Evolutionary conservation across 1,140 invertebrate genomes (phyloP).

Genomic region (Sarcophaga bullata): DNA sequence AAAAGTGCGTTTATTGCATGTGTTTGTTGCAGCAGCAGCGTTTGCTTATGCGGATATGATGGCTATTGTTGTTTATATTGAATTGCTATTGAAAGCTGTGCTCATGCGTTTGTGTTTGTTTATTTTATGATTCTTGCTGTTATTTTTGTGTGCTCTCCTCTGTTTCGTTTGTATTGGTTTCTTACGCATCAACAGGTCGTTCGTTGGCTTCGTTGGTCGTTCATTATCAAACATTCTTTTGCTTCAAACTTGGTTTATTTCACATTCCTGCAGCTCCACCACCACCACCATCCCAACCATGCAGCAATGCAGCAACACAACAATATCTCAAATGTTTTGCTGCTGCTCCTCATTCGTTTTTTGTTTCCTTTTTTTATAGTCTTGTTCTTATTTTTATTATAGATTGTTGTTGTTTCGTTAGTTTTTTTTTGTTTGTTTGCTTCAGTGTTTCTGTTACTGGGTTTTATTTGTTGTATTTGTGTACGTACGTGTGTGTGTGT

Average conservation of each 20-base stretch:
- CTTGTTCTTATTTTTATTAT: not conserved
- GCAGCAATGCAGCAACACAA: not conserved
- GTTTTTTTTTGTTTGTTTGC: not conserved
- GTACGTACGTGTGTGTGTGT: not conserved
- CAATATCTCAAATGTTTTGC: not conserved
- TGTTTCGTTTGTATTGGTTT: not conserved
- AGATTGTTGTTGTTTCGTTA: not conserved
- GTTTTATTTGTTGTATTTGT: not conserved
- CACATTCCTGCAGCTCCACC: not conserved
- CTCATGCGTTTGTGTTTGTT: conserved; percentile 15
- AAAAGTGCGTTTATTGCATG: conserved; percentile 1
- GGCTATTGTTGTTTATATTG: not conserved
- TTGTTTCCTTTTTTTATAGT: not conserved
- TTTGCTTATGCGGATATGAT: conserved; percentile 3
- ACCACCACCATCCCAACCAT: not conserved
- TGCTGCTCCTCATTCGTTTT: not conserved
- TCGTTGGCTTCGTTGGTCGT: conserved; percentile 2
- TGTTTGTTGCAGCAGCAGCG: not conserved
- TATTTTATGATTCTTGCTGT: not conserved
- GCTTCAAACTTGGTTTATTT: not conserved
- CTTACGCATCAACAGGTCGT: conserved; percentile 38
- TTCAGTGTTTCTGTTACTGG: not conserved
- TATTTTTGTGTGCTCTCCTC: not conserved
- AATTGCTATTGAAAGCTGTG: not conserved
- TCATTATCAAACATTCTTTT: conserved; percentile 8